phyloP scores from a whole-genome alignment of 2,113 vertebrate genomes.

The Drymodes brunneopygia region DNA sequence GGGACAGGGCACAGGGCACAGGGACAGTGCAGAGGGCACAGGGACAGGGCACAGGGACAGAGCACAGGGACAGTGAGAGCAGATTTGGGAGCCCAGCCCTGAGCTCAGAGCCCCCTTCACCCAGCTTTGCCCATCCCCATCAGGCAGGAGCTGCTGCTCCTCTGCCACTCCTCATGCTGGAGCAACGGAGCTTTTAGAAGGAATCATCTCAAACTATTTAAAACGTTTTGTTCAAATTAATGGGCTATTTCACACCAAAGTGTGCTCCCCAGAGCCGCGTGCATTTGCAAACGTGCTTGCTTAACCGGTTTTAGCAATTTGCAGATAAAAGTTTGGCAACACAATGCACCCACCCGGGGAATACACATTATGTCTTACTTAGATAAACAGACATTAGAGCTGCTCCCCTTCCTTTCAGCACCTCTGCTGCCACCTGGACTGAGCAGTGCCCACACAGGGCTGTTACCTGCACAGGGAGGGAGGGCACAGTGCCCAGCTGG shows the following conservation, averaged over 20 bases:
- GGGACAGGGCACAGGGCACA: too few species aligned
- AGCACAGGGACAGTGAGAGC: too few species aligned
- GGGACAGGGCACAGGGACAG: too few species aligned
- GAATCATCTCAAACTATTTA: background rate
- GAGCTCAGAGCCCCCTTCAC: background rate
- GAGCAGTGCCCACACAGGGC: background rate
- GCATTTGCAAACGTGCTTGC: background rate
- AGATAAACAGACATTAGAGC: background rate
- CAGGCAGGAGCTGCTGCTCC: background rate
- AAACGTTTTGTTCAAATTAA: slow-evolving; percentile 51
- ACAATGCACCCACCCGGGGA: background rate
- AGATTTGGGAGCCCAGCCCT: background rate
- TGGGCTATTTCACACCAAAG: slow-evolving; percentile 4
- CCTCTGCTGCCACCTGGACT: background rate
- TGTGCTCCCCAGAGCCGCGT: background rate
- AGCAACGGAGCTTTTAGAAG: background rate
- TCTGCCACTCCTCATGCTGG: background rate
- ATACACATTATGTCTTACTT: background rate
- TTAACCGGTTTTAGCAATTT: background rate
- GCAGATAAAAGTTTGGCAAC: slow-evolving; percentile 32
- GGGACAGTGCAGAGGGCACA: too few species aligned
- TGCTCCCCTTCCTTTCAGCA: background rate
- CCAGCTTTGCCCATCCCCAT: background rate
- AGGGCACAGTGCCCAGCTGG: background rate
- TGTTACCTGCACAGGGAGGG: background rate